Base-by-base conservation (phyloP, 2,113 vertebrate species). In the Odocoileus virginianus region DNA sequence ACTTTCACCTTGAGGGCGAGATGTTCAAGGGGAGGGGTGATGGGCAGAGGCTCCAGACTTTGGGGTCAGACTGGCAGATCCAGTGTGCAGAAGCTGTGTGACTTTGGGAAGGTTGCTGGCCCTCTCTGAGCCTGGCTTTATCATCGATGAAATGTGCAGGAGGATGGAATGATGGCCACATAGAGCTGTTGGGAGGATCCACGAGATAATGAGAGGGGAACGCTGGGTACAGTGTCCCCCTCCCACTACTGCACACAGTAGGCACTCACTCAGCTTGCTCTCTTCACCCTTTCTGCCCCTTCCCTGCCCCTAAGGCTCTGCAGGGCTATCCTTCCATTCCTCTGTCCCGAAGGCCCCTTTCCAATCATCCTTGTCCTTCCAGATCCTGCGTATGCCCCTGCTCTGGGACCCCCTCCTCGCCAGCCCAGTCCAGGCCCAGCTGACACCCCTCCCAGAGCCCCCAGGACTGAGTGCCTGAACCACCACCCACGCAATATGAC, bases 111-210 rank as follows among this genome's bases (percentile, higher is more conserved):
- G 85, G 58, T 25, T 54, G 78, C 57, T 6, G 27, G 57, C 4
- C 40, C 57, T 89, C 54, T 96, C 96, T 76, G 92, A 95, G 58
- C 79, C 58, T 52, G 23, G 47, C 55, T 71, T 88, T 36, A 21
- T 55, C 60, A 17, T 81, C 45, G 7, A 28, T 13, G 81, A 47
- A 58, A 21, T 2, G n/a, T 30, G 25, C 91, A 27, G 2, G 10
- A 19, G 54, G 10, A 12, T 4, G 4, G 43, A 43, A 17, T 10
- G 40, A 36, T 28, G 47, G 60, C 6, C 61, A 1, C 1, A 10
- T 1, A 5, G 47, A 45, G 25, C 6, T 21, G 14, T 3, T 1
- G 25, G 60, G 50, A 47, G 23, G 36, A 57, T n/a, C 36, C 21
- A 2, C 1, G 50, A 71, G 79, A 60, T 30, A 4, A 16, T 19